These are phyloP conservation scores for Cotesia glomerata DNA, from an alignment of 1,140 invertebrate species.

Conservation along the genomic window DNA sequence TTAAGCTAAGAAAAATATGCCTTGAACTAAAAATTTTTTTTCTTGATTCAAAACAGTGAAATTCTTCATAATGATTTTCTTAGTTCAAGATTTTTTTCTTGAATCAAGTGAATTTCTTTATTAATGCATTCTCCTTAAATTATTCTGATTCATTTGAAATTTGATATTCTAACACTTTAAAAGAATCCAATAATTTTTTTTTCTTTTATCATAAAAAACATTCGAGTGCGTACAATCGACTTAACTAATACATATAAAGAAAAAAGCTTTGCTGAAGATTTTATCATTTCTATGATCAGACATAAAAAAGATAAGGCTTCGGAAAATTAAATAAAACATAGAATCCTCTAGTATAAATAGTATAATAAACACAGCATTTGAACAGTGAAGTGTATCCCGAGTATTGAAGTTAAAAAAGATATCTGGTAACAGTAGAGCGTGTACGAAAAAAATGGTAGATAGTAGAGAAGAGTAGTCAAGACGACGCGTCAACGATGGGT, in stretches of 20 bases:
- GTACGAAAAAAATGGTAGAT: not conserved
- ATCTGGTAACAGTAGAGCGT: not conserved
- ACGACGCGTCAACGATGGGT: constrained; percentile 44
- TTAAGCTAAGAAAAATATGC: too few species aligned
- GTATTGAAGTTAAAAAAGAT: not conserved
- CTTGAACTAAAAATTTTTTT: too few species aligned
- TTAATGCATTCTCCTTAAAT: too few species aligned
- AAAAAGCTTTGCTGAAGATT: not conserved
- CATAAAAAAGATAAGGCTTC: constrained; percentile 12
- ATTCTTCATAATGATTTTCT: too few species aligned
- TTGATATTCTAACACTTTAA: too few species aligned
- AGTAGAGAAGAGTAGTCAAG: not conserved
- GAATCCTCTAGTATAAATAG: not conserved
- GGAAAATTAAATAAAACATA: constrained; percentile 27
- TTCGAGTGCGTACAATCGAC: too few species aligned
- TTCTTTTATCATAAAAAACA: too few species aligned
- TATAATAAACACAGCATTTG: not conserved
- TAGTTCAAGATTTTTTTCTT: too few species aligned
- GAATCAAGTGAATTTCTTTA: too few species aligned
- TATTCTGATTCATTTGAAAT: too few species aligned
- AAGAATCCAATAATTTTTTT: too few species aligned
- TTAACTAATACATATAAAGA: not conserved
- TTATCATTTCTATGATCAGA: not conserved
- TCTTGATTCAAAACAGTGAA: too few species aligned
- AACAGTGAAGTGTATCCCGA: not conserved